Conservation (phyloP, 2,797 vertebrate genomes). For the Saxicola maurus region DNA sequence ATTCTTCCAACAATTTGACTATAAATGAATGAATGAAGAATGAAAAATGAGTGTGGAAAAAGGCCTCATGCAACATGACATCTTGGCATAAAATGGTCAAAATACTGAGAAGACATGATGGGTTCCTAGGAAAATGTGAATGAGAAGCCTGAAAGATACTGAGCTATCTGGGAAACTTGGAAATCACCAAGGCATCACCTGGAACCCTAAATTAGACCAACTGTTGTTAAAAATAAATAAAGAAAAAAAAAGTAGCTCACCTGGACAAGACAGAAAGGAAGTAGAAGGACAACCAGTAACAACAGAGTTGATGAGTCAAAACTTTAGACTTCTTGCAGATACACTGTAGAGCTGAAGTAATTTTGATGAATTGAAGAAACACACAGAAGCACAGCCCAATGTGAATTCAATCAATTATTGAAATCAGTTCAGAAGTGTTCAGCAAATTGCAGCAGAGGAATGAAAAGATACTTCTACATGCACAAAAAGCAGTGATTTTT, state of each 20-base stretch:
- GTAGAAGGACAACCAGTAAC: neutral
- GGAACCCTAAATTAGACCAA: neutral
- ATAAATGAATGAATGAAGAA: neutral
- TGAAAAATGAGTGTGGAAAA: neutral
- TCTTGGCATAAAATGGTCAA: neutral
- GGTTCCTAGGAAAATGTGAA: neutral
- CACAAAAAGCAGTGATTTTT: neutral
- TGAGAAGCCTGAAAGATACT: neutral
- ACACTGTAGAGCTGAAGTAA: neutral
- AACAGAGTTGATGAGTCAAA: neutral
- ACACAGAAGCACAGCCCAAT: neutral
- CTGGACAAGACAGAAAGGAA: neutral
- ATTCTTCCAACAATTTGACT: neutral
- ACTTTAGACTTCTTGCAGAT: neutral
- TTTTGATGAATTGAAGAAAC: neutral
- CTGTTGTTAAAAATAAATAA: neutral
- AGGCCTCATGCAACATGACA: neutral
- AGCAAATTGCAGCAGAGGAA: neutral
- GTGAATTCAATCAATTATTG: neutral
- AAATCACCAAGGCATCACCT: neutral
- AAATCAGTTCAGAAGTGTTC: neutral
- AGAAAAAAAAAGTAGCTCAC: neutral
- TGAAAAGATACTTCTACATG: neutral
- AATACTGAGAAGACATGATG: neutral
- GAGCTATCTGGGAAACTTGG: neutral